Evolutionary conservation across 2,888 invertebrate genomes (phyloP).

Genomic region (Athrips mouffetella): DNA sequence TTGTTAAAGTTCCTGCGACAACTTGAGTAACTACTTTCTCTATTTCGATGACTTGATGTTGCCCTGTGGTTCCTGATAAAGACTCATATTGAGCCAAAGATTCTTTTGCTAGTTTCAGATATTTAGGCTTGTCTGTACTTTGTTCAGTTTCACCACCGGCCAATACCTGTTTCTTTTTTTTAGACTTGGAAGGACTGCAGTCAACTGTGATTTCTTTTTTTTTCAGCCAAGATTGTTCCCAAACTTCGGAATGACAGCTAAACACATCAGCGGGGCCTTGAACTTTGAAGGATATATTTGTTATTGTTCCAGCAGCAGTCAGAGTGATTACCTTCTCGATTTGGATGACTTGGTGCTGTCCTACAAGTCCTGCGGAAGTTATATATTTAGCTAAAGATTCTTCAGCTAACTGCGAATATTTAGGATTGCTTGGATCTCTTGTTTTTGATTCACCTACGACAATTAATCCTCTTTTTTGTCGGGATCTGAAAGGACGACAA

Average conservation of each 20-base stretch:
- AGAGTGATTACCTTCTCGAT: constrained; percentile 32
- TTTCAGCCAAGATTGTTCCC: constrained; percentile 77
- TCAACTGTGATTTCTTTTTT: constrained; percentile 40
- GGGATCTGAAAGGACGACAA: constrained; percentile 22
- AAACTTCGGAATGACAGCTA: constrained; percentile 67
- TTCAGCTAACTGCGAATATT: constrained; percentile 25
- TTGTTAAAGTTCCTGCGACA: constrained; percentile 28
- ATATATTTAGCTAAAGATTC: constrained; percentile 33
- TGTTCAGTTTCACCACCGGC: constrained; percentile 20
- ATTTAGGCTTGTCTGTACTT: constrained; percentile 25
- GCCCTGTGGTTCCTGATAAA: constrained; percentile 8
- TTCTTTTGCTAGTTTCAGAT: constrained; percentile 27
- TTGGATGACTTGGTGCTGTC: constrained; percentile 23
- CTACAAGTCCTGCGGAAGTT: constrained; percentile 21
- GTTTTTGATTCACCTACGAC: constrained; percentile 23
- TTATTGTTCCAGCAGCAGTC: constrained; percentile 60
- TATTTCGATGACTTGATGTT: constrained; percentile 23
- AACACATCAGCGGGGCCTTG: not conserved
- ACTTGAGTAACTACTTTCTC: constrained; percentile 28
- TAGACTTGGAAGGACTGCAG: constrained; percentile 17
- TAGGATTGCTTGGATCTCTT: constrained; percentile 26
- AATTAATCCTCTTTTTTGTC: constrained; percentile 12
- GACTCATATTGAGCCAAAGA: constrained; percentile 32
- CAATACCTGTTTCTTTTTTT: constrained; percentile 16
- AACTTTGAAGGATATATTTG: constrained; percentile 38